Conservation (phyloP, 1,140 invertebrate genomes). For the Drosophila pectinifera region DNA sequence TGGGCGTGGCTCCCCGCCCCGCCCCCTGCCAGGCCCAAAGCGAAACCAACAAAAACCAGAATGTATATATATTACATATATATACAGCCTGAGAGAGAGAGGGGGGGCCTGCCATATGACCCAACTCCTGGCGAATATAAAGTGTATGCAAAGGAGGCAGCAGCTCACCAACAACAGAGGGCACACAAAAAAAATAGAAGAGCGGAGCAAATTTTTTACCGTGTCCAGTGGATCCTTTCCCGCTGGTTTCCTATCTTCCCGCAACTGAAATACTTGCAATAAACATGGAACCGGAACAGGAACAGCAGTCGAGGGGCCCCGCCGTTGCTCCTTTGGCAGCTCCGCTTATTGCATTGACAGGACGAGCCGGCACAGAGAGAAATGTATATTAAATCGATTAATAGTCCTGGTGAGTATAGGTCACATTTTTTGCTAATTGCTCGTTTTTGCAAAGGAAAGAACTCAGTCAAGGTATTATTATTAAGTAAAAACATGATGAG, state of each 20-base stretch:
- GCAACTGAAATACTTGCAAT: slow-evolving; percentile 79
- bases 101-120: slow-evolving; percentile 34
- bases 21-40: slow-evolving; percentile 5
- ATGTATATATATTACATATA: slow-evolving; percentile 23
- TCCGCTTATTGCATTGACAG: slow-evolving; percentile 80
- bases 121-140: slow-evolving; percentile 46
- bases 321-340: slow-evolving; percentile 66
- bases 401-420: too few relatives aligned
- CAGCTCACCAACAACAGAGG: slow-evolving; percentile 52
- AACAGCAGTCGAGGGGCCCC: slow-evolving; percentile 19
- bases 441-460: too few relatives aligned
- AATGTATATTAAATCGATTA: neutral
- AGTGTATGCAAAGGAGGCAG: slow-evolving; percentile 70
- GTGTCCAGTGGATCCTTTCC: slow-evolving; percentile 53
- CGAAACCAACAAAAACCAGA: slow-evolving; percentile 32
- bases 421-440: neutral
- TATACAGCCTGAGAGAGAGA: neutral
- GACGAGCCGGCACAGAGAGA: slow-evolving; percentile 38
- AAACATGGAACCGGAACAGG: slow-evolving; percentile 72
- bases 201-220: slow-evolving; percentile 37
- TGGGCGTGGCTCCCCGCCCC: slow-evolving; percentile 50
- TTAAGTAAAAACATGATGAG: neutral
- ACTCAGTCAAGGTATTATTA: too few relatives aligned
- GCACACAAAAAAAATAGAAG: slow-evolving; percentile 20
- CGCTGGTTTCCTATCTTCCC: slow-evolving; percentile 37